phyloP scores from a whole-genome alignment of 2,797 vertebrate genomes.

The Pantherophis vulpinus region DNA sequence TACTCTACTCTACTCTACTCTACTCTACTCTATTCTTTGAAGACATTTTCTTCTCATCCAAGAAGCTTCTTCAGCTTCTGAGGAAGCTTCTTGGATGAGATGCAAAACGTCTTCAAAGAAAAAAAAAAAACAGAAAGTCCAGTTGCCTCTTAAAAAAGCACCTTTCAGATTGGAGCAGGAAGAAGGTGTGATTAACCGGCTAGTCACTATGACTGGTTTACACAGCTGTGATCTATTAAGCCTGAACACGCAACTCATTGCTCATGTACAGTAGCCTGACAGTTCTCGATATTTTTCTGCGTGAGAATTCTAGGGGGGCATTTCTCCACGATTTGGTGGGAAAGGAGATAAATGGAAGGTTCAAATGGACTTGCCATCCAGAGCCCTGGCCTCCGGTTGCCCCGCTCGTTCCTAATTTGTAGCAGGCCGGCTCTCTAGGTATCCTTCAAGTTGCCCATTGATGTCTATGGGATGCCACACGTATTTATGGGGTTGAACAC shows the following conservation, averaged over 20 bases:
- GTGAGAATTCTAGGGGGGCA: not conserved
- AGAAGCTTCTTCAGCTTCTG: too few species aligned
- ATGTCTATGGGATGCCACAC: not conserved
- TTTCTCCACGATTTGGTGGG: not conserved
- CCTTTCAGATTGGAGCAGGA: not conserved
- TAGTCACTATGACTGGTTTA: not conserved
- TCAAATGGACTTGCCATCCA: not conserved
- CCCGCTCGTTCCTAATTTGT: not conserved
- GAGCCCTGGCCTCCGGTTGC: not conserved
- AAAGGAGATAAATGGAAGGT: too few species aligned
- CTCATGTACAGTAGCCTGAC: not conserved
- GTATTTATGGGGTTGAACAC: not conserved
- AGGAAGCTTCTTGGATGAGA: too few species aligned
- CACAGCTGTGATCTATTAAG: not conserved
- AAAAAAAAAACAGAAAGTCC: too few species aligned
- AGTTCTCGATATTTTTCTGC: not conserved
- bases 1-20: accelerated
- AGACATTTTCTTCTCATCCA: too few species aligned
- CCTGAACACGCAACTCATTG: not conserved
- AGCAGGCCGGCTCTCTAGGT: not conserved
- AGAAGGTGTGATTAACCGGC: too few species aligned
- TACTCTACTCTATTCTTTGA: too few species aligned
- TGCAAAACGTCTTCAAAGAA: too few species aligned
- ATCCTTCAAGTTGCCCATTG: not conserved
- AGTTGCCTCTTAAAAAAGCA: too few species aligned